Evolutionary conservation across 2,797 vertebrate species (phyloP).

Genomic region (Urocyon cinereoargenteus): DNA sequence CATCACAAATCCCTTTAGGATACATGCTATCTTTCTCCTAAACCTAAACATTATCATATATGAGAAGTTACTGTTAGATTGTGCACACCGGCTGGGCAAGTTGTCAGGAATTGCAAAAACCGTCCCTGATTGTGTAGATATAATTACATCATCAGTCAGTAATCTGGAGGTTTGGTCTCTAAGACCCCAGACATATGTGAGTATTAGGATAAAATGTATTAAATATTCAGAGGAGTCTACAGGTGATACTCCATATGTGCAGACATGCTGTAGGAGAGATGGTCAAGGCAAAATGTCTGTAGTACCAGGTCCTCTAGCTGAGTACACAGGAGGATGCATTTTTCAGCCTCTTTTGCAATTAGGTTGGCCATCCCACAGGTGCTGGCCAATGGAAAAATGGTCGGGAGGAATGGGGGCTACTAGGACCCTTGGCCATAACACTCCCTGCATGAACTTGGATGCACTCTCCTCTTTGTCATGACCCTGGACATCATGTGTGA

Average conservation of each 20-base stretch:
- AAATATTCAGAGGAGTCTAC: not conserved
- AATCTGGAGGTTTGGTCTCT: not conserved
- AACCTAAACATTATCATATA: too few species aligned
- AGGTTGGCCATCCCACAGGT: not conserved
- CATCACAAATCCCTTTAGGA: not conserved
- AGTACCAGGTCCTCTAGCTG: not conserved
- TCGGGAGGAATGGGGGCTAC: not conserved
- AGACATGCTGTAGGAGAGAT: not conserved
- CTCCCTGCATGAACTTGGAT: not conserved
- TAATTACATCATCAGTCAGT: not conserved
- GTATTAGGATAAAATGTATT: not conserved
- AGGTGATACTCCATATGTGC: rapidly evolving
- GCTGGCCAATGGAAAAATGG: too few species aligned
- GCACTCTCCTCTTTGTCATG: not conserved
- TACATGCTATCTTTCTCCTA: not conserved
- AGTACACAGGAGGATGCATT: not conserved
- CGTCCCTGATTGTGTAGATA: not conserved
- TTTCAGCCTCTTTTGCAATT: not conserved
- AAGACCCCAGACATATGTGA: not conserved
- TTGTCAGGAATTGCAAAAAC: not conserved
- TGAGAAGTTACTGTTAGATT: rapidly evolving
- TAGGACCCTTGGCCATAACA: not conserved
- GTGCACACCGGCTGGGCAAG: not conserved
- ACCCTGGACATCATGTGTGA: not conserved
- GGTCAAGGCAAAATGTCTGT: rapidly evolving